Evolutionary conservation across 2,888 invertebrate species (phyloP), one percentile per base, ranked within the genome.

Genomic region (Pristionchus mayeri): DNA sequence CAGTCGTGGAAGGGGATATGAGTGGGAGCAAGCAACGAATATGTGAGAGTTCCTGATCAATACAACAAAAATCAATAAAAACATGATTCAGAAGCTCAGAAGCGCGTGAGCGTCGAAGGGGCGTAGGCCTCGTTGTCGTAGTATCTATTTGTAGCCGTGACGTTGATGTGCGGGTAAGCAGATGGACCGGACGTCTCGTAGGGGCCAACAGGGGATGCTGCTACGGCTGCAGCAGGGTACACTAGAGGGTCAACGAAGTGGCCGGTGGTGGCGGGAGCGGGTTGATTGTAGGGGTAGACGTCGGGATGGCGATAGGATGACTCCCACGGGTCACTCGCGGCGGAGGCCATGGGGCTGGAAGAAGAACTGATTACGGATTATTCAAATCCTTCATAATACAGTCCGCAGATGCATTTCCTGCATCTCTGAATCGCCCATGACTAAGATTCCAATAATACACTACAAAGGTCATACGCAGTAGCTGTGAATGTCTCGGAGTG

Each of bases 251-350:
- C 76, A 18, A 78, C 50, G 50, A 78, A 78, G 18, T 48, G 50
- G 6, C 30, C 50, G 4, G 7, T 48, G 11, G 7, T 63, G 4
- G 71, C 71, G 3, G 34, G 34, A 3, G 37, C 67, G 34, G 75
- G 27, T 30, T 30, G 50, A 18, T 27, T 18, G 30, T 78, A 50
- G 0, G 76, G 48, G 34, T 78, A 75, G n/a, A 75, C 27, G 9
- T 78, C 50, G 34, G 24, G 76, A 75, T 78, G 76, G 9, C 21
- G 48, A 50, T 78, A 78, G 27, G 76, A 78, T 4, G 76, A 78
- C 30, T 78, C 76, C 76, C 76, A 78, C 1, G 76, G 76, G 48
- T 78, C 76, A 13, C 34, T 18, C 1, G 27, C 4, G 4, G 71
- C 27, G 3, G 71, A 71, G 13, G 7, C 71, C 9, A 71, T 37